These are phyloP conservation scores for Cynopterus brachyotis DNA, from an alignment of 2,113 vertebrate species.

Conservation along the genomic window DNA sequence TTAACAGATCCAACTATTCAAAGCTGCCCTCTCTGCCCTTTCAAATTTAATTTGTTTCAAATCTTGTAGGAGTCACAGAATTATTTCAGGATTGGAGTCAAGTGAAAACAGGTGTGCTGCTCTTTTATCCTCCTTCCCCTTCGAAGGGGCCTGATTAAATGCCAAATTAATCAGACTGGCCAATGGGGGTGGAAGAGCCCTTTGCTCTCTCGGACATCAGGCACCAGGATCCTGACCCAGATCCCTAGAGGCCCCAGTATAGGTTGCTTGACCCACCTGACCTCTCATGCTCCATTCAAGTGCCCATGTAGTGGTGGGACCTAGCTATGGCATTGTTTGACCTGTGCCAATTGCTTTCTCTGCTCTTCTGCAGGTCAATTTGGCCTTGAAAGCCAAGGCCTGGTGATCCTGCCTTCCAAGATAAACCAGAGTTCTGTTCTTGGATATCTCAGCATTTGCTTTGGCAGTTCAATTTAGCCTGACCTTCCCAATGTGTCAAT, in stretches of 20 bases:
- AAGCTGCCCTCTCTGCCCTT: conserved; percentile 75
- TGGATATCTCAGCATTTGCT: conserved; percentile 63
- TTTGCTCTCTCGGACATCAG: background rate
- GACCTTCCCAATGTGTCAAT: conserved; percentile 39
- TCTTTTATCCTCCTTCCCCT: conserved; percentile 36
- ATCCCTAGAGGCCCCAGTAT: background rate
- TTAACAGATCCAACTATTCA: conserved; percentile 61
- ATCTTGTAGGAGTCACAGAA: conserved; percentile 73
- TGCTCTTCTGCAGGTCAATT: background rate
- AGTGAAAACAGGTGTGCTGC: conserved; percentile 78
- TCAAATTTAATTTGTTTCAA: conserved; percentile 79
- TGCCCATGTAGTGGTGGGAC: background rate
- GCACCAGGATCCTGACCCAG: background rate
- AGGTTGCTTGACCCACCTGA: background rate
- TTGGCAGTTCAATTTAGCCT: conserved; percentile 49
- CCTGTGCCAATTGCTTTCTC: background rate
- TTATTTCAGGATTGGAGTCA: conserved; percentile 78
- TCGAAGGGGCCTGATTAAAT: conserved; percentile 50
- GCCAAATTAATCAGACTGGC: conserved; percentile 50
- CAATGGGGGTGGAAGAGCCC: background rate
- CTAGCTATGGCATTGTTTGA: accelerated
- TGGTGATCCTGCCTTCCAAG: conserved; percentile 40
- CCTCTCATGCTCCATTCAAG: background rate
- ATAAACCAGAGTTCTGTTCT: conserved; percentile 55
- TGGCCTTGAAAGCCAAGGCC: background rate